Percentiles rank a stretch among this genome's conserved stretches.
Evolutionary conservation across 2,888 invertebrate genomes (phyloP).

Genomic region (Ochropacha duplaris): DNA sequence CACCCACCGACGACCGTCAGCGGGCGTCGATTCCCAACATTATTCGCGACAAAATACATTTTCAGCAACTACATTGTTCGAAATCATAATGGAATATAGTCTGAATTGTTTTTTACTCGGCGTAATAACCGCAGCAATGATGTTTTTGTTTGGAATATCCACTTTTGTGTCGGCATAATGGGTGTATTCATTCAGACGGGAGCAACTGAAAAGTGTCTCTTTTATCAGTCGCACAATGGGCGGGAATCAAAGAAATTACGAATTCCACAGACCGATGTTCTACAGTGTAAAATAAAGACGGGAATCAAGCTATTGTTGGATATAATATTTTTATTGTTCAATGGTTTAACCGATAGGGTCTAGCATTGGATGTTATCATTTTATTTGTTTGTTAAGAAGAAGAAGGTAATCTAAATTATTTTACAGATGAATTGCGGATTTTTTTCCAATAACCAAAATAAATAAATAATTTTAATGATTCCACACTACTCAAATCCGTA

Average conservation of each 20-base stretch:
- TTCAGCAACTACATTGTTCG: slow-evolving; percentile 61
- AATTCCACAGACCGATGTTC: slow-evolving; percentile 64
- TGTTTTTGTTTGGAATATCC: slow-evolving; percentile 76
- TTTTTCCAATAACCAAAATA: too few species aligned
- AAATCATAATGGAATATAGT: slow-evolving; percentile 65
- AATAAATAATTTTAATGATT: too few species aligned
- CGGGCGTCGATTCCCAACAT: slow-evolving; percentile 38
- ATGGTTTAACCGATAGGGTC: slow-evolving; percentile 29
- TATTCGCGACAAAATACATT: slow-evolving; percentile 56
- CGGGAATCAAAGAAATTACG: slow-evolving; percentile 80
- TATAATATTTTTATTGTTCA: slow-evolving; percentile 43
- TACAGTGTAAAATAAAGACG: slow-evolving; percentile 71
- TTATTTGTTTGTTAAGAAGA: not conserved
- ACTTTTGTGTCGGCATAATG: slow-evolving; percentile 79
- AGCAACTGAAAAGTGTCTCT: slow-evolving; percentile 76
- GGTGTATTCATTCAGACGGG: slow-evolving; percentile 78
- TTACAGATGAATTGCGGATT: too few species aligned
- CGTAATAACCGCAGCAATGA: slow-evolving; percentile 64
- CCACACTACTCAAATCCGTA: too few species aligned
- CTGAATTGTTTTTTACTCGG: slow-evolving; percentile 66
- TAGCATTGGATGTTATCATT: slow-evolving; percentile 15
- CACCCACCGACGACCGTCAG: slow-evolving; percentile 13
- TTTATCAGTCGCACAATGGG: slow-evolving; percentile 77
- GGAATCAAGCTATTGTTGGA: slow-evolving; percentile 44
- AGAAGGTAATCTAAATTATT: too few species aligned